Base-by-base conservation (phyloP, 2,888 invertebrate genomes). In the Sminthurides aquaticus region DNA sequence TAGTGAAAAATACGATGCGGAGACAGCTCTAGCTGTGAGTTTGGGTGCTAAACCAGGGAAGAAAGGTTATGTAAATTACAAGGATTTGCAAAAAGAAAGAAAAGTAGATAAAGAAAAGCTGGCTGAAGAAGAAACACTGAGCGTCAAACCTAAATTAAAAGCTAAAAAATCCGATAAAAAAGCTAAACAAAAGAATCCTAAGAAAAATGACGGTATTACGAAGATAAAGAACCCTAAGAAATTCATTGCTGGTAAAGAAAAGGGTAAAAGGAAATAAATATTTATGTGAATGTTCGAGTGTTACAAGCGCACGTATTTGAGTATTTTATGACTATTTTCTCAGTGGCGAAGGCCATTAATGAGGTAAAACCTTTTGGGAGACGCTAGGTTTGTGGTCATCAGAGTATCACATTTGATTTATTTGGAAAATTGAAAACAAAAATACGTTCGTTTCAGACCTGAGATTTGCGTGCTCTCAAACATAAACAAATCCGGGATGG, bases 41-140 rank as follows among this genome's bases (percentile, higher is more conserved):
- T 83, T 94, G 76, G 93, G 93, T 58, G 92, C 92, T 0, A 89
- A 87, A 78, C 87, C 90, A 2, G 86, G 86, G 0, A 88, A 86
- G 77, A 85, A 83, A 29, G 80, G 82, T 60, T 84, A 83, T 70
- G 79, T 84, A 60, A 91, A 91, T 78, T 91, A 91, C 76, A 90
- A 90, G 78, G 83, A 84, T 57, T 77, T 91, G 3, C 71, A 73
- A 24, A 79, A 81, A 66, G 84, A 86, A 74, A 84, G 82, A 59
- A 84, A 84, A 75, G 80, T 80, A 49, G 79, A 84, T 49, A 85
- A 84, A 71, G 75, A 80, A 25, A 78, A 79, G 61, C 22, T 59
- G 28, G 25, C 59, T 26, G 67, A 66, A 52, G 55, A 64, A 49
- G 67, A 64, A 49, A 25, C 43, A 57, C 20, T 15, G 26, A 18